Percentiles rank a stretch among this genome's conserved stretches.
phyloP scores from a whole-genome alignment of 2,888 invertebrate genomes.

The Teinopalpus imperialis region DNA sequence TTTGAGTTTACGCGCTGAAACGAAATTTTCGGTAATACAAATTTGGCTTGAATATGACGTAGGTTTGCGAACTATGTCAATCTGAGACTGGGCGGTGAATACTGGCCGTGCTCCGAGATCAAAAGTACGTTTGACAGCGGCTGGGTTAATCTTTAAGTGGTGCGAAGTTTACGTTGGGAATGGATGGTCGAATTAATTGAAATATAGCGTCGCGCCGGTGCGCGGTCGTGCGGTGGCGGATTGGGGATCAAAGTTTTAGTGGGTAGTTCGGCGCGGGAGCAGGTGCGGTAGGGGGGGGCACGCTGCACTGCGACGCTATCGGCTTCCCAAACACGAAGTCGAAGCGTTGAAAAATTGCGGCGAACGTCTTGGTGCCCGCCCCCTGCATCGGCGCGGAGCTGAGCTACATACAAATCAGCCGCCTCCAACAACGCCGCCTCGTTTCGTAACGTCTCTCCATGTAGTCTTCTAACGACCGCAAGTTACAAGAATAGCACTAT shows the following conservation, averaged over 20 bases:
- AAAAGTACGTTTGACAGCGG: conserved; percentile 38
- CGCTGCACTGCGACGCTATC: conserved; percentile 52
- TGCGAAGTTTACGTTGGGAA: conserved; percentile 62
- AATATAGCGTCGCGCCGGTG: conserved; percentile 73
- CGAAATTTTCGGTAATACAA: conserved; percentile 1
- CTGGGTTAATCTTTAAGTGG: conserved; percentile 60
- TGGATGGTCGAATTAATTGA: conserved; percentile 77
- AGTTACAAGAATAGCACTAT: conserved; percentile 17
- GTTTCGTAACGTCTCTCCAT: conserved; percentile 15
- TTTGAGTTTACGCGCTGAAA: conserved; percentile 43
- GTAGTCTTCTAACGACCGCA: conserved; percentile 26
- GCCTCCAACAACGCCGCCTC: conserved; percentile 38
- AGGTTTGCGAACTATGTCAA: not conserved
- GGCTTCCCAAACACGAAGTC: conserved; percentile 68
- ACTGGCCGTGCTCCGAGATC: conserved; percentile 34
- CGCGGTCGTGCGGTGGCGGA: conserved; percentile 59
- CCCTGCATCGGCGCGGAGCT: conserved; percentile 55
- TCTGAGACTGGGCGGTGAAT: conserved; percentile 26
- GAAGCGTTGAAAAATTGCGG: conserved; percentile 77
- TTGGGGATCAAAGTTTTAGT: conserved; percentile 76
- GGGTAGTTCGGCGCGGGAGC: conserved; percentile 62
- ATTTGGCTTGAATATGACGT: not conserved
- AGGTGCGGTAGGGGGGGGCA: conserved; percentile 49
- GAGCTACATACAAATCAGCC: conserved; percentile 73
- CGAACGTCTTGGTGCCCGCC: conserved; percentile 68